phyloP scores from a whole-genome alignment of 2,888 invertebrate genomes.

The Drosophila melanosoma region DNA sequence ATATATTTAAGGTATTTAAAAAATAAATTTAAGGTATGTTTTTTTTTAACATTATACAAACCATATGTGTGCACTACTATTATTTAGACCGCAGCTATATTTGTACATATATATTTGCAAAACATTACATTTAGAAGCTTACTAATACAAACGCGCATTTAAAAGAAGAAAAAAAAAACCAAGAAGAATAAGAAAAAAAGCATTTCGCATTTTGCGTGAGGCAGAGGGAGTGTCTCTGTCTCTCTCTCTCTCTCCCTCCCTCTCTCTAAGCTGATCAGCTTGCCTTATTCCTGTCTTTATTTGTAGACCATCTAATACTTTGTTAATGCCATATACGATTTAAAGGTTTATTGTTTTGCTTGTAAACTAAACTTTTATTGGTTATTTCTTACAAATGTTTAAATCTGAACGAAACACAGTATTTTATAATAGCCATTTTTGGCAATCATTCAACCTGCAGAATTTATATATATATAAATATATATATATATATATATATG shows the following conservation, averaged over 20 bases:
- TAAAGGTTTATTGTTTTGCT: not conserved
- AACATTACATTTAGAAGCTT: not conserved
- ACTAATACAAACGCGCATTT: not conserved
- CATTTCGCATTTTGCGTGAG: not conserved
- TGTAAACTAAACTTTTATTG: not conserved
- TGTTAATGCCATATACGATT: not conserved
- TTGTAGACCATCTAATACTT: not conserved
- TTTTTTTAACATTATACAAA: not conserved
- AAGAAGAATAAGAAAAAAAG: not conserved
- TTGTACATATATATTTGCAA: not conserved
- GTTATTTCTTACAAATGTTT: not conserved
- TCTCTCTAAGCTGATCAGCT: not conserved
- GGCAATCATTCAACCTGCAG: conserved; percentile 28
- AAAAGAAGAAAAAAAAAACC: not conserved
- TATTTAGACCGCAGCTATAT: not conserved
- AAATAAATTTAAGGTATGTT: not conserved
- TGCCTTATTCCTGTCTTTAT: not conserved
- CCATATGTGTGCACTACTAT: not conserved
- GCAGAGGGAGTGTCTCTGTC: not conserved
- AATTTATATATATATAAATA: not conserved
- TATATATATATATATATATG: not conserved
- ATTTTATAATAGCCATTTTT: conserved; percentile 12
- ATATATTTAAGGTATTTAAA: not conserved
- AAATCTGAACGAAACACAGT: not conserved
- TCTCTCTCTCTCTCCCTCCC: no score